These are phyloP conservation scores for Drosophila eugracilis DNA, from an alignment of 1,140 invertebrate species.

Conservation along the genomic window DNA sequence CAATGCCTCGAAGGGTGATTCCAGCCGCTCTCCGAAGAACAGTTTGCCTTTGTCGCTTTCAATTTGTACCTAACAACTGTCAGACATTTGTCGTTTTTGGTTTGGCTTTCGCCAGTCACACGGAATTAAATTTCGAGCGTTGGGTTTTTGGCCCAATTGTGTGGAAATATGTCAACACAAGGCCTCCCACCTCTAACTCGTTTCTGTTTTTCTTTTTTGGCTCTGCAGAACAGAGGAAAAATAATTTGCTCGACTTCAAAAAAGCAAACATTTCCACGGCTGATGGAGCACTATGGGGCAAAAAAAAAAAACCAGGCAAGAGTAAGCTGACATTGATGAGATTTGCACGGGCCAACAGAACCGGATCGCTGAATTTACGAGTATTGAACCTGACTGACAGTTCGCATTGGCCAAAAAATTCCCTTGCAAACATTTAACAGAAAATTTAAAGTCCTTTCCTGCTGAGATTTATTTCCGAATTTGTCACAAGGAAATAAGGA, in stretches of 20 bases:
- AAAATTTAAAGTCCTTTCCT: slow-evolving; percentile 22
- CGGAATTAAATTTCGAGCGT: slow-evolving; percentile 68
- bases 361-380: neutral
- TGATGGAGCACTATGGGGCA: slow-evolving; percentile 13
- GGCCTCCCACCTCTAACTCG: slow-evolving; percentile 8
- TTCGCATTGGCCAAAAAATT: slow-evolving; percentile 5
- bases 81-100: slow-evolving; percentile 43
- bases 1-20: slow-evolving; percentile 47
- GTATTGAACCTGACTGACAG: slow-evolving; percentile 30
- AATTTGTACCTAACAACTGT: slow-evolving; percentile 66
- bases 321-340: slow-evolving; percentile 72
- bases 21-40: slow-evolving; percentile 17
- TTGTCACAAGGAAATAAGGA: neutral
- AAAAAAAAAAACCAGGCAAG: slow-evolving; percentile 18
- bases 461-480: neutral
- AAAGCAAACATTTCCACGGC: slow-evolving; percentile 35
- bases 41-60: slow-evolving; percentile 51
- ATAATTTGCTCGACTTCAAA: slow-evolving; percentile 42
- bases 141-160: slow-evolving; percentile 67
- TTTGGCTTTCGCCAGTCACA: slow-evolving; percentile 43
- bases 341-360: slow-evolving; percentile 42
- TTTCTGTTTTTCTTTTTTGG: too few relatives aligned
- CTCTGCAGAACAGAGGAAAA: slow-evolving; percentile 22
- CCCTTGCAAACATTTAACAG: slow-evolving; percentile 19
- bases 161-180: slow-evolving; percentile 64